Evolutionary conservation across 2,888 invertebrate genomes (phyloP).

Genomic region (Tridacna gigas): DNA sequence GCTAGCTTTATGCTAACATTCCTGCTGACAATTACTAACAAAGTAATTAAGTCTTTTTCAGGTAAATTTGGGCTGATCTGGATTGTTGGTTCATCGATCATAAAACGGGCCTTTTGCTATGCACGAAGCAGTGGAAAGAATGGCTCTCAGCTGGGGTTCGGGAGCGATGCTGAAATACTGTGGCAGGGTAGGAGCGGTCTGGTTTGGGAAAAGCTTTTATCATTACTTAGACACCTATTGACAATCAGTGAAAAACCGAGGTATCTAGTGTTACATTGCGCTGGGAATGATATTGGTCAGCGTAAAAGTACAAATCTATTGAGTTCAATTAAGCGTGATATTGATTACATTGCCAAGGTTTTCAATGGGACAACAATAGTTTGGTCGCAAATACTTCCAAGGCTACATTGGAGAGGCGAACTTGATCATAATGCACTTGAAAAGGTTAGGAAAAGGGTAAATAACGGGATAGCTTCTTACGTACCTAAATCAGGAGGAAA

Average conservation of each 20-base stretch:
- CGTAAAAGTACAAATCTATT: background rate
- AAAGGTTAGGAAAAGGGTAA: background rate
- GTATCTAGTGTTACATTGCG: background rate
- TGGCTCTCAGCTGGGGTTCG: background rate
- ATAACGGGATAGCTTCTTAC: background rate
- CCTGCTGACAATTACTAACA: too few relatives aligned
- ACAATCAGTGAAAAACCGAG: background rate
- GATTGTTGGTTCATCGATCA: constrained; percentile 6
- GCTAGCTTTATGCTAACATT: background rate
- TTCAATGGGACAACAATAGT: background rate
- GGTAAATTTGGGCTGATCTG: background rate
- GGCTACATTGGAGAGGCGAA: background rate
- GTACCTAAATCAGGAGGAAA: background rate
- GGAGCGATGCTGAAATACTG: background rate
- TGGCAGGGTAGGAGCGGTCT: constrained; percentile 1
- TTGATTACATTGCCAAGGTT: background rate
- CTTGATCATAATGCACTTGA: background rate
- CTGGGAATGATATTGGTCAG: background rate
- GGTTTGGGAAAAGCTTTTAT: background rate
- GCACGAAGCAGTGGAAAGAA: background rate
- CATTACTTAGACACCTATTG: background rate
- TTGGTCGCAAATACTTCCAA: constrained; percentile 8
- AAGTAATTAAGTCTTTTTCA: background rate
- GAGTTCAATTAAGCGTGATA: background rate
- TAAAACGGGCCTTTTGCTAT: background rate